phyloP scores from a whole-genome alignment of 2,888 invertebrate species.

The Acanthacorydalis orientalis region DNA sequence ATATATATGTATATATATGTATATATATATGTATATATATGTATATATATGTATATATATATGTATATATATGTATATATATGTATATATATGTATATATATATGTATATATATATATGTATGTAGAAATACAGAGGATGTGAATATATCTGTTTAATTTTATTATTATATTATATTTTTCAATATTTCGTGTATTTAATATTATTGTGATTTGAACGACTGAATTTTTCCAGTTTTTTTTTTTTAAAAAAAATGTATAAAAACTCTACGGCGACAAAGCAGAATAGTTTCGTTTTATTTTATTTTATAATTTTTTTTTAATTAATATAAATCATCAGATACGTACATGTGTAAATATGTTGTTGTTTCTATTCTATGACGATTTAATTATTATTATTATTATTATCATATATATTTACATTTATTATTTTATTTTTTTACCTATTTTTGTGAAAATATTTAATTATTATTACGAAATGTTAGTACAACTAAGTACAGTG shows the following conservation, averaged over 20 bases:
- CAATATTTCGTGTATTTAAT: too few species aligned
- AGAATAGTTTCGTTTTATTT: neutral
- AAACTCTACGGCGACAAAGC: neutral
- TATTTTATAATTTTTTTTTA: constrained; percentile 1
- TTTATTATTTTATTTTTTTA: constrained; percentile 34
- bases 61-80: too few species aligned
- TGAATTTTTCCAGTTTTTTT: neutral
- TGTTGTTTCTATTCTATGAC: constrained; percentile 27
- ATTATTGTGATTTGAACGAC: too few species aligned
- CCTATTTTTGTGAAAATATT: constrained; percentile 32
- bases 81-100: too few species aligned
- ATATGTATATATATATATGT: too few species aligned
- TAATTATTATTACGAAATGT: constrained; percentile 15
- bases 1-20: too few species aligned
- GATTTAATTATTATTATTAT: constrained; percentile 27
- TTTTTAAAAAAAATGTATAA: neutral
- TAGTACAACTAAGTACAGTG: neutral
- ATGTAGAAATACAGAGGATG: too few species aligned
- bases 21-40: too few species aligned
- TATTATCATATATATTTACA: constrained; percentile 18
- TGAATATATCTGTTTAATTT: too few species aligned
- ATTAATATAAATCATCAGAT: constrained; percentile 12
- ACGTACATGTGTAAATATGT: constrained; percentile 26
- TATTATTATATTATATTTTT: too few species aligned
- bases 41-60: too few species aligned